Base-by-base conservation (phyloP, 2,113 vertebrate species). In the Sturnus vulgaris region DNA sequence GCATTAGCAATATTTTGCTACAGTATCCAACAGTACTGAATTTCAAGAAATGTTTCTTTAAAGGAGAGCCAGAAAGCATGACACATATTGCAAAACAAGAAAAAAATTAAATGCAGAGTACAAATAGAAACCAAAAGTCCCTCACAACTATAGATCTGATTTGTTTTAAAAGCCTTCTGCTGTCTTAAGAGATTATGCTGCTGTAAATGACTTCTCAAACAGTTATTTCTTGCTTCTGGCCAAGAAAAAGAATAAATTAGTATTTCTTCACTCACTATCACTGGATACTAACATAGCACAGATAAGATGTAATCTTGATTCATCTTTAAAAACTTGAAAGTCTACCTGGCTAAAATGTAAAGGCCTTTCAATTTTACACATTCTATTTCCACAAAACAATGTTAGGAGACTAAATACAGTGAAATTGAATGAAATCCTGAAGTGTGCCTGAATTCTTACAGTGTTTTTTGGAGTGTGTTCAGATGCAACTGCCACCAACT, bases 391-490 rank as follows among this genome's bases (percentile, higher is more conserved):
- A 63, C 15, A 64, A 53, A 90, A 49, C 0, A 0, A 35, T 24
- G 15, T 15, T 24, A 40, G 8, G n/a, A 70, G 15, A 68, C n/a
- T 27, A 75, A 78, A 59, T 0, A 78, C 4, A 57, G 30, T 50
- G 31, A 76, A 86, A 50, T 0, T 0, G n/a, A 25, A 44, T 12
- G 1, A 80, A 70, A 25, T 59, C 35, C n/a, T 39, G 40, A 11
- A 69, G 17, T 3, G 15, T 27, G 25, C 19, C 52, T 33, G 7
- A 72, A 82, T 49, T 61, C 97, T 97, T 98, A 99, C 99, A 96
- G 97, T 98, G 94, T 99, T 99, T 97, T 99, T 99, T 35, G 98
- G 98, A 33, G 98, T 98, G 92, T 98, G 98, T 28, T 99, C 99
- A 27, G 98, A 99, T 30, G 98, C 98, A 83, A 98, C 92, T 60